These are phyloP conservation scores for Cuniculus paca DNA, from an alignment of 2,797 vertebrate genomes.

Conservation along the genomic window DNA sequence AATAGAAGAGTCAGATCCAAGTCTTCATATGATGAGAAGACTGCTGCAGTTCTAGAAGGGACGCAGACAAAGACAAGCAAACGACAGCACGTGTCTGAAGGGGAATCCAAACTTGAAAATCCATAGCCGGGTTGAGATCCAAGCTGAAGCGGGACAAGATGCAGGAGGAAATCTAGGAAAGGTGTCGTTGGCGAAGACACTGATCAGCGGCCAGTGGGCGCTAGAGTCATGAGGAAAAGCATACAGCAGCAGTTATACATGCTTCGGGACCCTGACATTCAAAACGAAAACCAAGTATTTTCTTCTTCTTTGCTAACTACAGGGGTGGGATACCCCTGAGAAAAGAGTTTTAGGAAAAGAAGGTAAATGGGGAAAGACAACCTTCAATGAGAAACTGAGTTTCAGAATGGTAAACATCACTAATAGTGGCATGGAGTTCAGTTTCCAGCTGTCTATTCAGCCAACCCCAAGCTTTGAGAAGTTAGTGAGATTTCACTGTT, in stretches of 20 bases:
- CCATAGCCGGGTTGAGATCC: neutral
- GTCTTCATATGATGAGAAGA: neutral
- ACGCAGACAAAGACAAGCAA: neutral
- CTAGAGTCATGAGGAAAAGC: neutral
- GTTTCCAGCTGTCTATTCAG: neutral
- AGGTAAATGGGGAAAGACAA: neutral
- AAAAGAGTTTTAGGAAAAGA: conserved; percentile 32
- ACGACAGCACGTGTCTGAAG: neutral
- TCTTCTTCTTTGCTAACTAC: neutral
- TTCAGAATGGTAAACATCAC: neutral
- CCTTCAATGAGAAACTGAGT: neutral
- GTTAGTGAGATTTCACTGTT: neutral
- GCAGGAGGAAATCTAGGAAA: neutral
- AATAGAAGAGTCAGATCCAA: neutral
- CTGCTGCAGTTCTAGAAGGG: neutral
- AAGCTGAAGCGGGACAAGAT: neutral
- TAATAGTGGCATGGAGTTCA: neutral
- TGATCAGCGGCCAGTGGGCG: neutral
- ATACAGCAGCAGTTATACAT: neutral
- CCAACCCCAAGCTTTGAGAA: neutral
- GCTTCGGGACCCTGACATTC: neutral
- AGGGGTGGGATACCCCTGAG: neutral
- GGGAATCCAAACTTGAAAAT: neutral
- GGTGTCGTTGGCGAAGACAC: neutral
- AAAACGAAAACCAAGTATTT: neutral